Percentiles rank a stretch among this genome's conserved stretches.
Conservation (phyloP, 2,797 vertebrate genomes). For the Squalus acanthias region DNA sequence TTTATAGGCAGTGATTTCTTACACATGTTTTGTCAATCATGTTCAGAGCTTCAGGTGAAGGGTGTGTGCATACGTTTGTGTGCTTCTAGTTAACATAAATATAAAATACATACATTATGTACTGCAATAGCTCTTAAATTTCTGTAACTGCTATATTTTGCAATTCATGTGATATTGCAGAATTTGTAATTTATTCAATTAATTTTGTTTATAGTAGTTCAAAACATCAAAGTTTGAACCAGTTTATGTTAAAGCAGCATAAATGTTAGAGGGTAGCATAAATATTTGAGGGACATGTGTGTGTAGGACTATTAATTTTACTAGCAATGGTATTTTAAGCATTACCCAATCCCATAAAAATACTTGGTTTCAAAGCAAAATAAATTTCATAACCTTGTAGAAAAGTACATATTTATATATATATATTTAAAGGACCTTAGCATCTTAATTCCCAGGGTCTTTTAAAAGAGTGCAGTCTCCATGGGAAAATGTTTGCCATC, state of each 20-base stretch:
- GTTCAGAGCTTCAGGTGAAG: not conserved
- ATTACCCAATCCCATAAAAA: not conserved
- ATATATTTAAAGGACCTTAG: no score
- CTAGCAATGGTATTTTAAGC: not conserved
- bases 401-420: not conserved
- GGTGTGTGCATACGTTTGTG: not conserved
- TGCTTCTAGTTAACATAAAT: not conserved
- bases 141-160: not conserved
- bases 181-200: not conserved
- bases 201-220: not conserved
- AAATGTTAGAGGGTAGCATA: not conserved
- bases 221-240: not conserved
- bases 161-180: not conserved
- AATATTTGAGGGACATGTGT: not conserved
- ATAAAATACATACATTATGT: not conserved
- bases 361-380: not conserved
- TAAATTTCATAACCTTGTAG: not conserved
- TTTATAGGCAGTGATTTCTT: not conserved
- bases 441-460: not conserved
- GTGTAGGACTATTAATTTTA: not conserved
- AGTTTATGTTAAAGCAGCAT: not conserved
- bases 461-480: not conserved
- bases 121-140: not conserved
- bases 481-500: not conserved
- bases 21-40: not conserved